Conservation (phyloP, 1,140 invertebrate species). For the Drosophila ohnishii region DNA sequence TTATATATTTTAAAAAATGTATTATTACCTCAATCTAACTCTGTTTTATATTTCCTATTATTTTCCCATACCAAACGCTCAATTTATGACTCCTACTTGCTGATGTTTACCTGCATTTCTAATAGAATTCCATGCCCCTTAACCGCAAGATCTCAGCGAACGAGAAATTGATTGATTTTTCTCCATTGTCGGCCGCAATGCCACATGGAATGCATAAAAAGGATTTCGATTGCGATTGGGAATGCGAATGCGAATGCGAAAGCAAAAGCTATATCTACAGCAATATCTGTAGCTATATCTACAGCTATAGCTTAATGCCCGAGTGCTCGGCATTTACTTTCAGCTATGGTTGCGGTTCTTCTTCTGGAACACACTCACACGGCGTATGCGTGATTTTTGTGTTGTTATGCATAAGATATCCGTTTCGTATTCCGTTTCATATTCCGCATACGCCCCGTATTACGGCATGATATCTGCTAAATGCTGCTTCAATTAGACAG, state of each 20-base stretch:
- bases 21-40: no score
- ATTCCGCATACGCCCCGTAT: constrained; percentile 11
- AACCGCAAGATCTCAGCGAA: constrained; percentile 13
- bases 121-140: constrained; percentile 2
- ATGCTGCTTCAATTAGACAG: constrained; percentile 66
- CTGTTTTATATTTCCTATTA: background rate
- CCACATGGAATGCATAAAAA: constrained; percentile 54
- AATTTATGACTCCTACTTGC: background rate
- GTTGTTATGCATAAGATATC: constrained; percentile 45
- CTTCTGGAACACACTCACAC: background rate
- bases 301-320: constrained; percentile 1
- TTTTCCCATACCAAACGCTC: background rate
- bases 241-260: constrained; percentile 16
- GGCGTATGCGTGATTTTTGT: constrained; percentile 60
- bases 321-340: constrained; percentile 14
- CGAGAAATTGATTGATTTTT: constrained; percentile 42
- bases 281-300: background rate
- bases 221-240: constrained; percentile 37
- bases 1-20: no score
- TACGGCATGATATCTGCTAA: constrained; percentile 37
- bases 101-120: background rate
- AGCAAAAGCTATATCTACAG: background rate
- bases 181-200: constrained; percentile 44
- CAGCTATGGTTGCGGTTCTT: constrained; percentile 16
- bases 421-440: constrained; percentile 2